Conservation (phyloP, 2,113 vertebrate species). For the Patagioenas fasciata region DNA sequence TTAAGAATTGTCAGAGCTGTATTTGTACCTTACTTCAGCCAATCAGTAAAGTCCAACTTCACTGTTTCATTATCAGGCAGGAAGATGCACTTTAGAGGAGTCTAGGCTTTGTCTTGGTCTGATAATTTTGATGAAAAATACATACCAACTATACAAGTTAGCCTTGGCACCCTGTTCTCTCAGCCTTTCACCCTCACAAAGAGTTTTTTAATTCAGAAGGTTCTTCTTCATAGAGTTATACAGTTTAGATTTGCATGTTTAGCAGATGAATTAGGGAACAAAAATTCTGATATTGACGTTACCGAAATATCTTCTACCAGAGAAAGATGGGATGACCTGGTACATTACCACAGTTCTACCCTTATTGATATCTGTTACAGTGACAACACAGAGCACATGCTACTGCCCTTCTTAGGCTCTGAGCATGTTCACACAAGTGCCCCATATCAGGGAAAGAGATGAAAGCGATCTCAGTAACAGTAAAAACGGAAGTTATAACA, state of each 20-base stretch:
- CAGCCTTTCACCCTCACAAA: not conserved
- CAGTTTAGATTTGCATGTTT: not conserved
- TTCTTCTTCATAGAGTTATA: not conserved
- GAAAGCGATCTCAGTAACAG: not conserved
- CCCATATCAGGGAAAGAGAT: not conserved
- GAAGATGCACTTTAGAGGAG: not conserved
- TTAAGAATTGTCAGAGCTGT: not conserved
- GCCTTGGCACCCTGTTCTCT: not conserved
- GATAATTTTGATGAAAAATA: not conserved
- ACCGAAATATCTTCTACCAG: not conserved
- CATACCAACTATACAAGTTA: not conserved
- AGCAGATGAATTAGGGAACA: not conserved
- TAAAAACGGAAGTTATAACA: not conserved
- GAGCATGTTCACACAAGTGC: not conserved
- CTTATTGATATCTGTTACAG: not conserved
- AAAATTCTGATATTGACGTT: not conserved
- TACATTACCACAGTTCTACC: not conserved
- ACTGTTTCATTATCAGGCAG: not conserved
- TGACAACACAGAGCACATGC: not conserved
- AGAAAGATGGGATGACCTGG: not conserved
- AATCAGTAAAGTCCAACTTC: not conserved
- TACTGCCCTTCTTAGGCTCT: not conserved
- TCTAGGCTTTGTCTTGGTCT: not conserved
- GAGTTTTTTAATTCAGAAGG: not conserved
- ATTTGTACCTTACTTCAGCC: not conserved